Conservation (phyloP, 2,797 vertebrate genomes). For the Taeniopygia guttata region DNA sequence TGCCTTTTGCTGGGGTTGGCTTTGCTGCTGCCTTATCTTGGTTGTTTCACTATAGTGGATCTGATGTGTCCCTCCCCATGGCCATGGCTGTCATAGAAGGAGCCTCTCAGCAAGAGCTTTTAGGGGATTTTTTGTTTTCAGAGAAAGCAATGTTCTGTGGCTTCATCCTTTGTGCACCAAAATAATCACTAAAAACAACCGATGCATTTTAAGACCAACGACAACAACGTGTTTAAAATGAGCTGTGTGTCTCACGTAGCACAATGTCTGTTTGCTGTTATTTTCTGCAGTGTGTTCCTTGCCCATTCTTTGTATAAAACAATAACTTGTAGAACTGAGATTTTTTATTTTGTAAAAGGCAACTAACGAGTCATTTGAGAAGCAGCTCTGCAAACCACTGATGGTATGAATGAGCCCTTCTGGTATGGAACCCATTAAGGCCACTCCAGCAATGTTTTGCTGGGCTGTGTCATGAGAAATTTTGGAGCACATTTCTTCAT, state of each 20-base stretch:
- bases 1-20: neutral
- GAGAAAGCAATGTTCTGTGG: neutral
- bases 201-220: neutral
- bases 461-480: neutral
- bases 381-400: constrained; percentile 32
- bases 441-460: neutral
- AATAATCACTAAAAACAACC: neutral
- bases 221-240: neutral
- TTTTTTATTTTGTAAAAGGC: constrained; percentile 14
- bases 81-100: fast-evolving
- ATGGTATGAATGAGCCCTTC: neutral
- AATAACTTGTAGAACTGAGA: constrained; percentile 41
- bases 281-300: neutral
- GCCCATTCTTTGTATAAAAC: constrained; percentile 32
- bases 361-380: constrained; percentile 12
- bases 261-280: constrained; percentile 28
- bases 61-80: neutral
- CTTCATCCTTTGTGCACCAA: neutral
- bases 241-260: neutral
- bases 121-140: neutral
- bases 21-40: no score
- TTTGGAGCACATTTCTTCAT: neutral
- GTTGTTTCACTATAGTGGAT: fast-evolving
- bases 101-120: neutral
- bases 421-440: constrained; percentile 36